Base-by-base conservation (phyloP, 2,888 invertebrate species). In the Cosmorhoe ocellata region DNA sequence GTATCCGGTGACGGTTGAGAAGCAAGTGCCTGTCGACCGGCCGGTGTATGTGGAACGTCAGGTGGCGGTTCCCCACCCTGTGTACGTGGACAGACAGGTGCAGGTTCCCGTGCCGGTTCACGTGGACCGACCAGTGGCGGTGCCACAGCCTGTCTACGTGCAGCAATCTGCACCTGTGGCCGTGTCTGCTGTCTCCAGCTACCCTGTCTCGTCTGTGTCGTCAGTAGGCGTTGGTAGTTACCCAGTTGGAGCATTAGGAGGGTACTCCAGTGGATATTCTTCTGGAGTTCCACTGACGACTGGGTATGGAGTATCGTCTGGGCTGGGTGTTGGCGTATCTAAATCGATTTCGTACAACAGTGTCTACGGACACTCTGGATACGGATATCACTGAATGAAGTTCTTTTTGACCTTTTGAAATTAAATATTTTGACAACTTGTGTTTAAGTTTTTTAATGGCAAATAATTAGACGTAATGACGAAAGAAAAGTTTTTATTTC, bases 81-180 rank as follows among this genome's bases (percentile, higher is more conserved):
- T 93, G 5, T 88, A 91, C 34, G 87, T 92, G 0, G 85, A 91
- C 49, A 88, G 91, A 24, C 91, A 90, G 0, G 91, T 92, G 10
- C 90, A 91, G n/a, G 92, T 93, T 1, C 92, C 92, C 9, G 89
- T 92, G 0, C 93, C 93, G 0, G 91, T 93, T 8, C 76, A 90
- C 45, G 90, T 94, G 0, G 91, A 92, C 53, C 89, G 91, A 62
- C 91, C 91, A 0, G 87, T 88, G 6, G 74, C 87, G 0, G 84
- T 88, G 0, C 79, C 83, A 0, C 83, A 83, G n/a, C 82, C 82
- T 3, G 79, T 84, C 0, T 75, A 75, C 1, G 79, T 78, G 6
- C 81, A 76, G 45, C 67, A 53, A 47, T 28, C 58, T 0, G 43
- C 51, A 0, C 57, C 55, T 2, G 58, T 64, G 9, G 54, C 65